Base-by-base conservation (phyloP, 2,113 vertebrate species). In the Panthera leo region DNA sequence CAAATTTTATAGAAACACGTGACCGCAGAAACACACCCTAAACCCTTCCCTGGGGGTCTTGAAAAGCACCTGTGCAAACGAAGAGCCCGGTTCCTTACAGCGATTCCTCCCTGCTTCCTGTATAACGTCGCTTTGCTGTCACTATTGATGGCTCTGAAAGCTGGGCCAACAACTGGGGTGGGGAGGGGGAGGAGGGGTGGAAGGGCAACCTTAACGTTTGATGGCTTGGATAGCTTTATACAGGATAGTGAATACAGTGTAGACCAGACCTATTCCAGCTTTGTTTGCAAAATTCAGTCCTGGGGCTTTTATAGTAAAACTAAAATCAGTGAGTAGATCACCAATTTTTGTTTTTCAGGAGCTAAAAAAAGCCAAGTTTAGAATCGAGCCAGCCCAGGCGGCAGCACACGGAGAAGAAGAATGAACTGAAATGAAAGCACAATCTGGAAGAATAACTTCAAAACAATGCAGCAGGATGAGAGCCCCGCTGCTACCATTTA, bases 371-470 rank as follows among this genome's bases (percentile, higher is more conserved):
- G 27, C 9, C 39, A 85, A 85, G 76, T 97, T 92, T 96, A 88
- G 70, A 91, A 96, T 68, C 80, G 87, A 96, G 84, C 70, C 15
- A 89, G 48, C 53, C 68, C 67, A 27, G 39, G 75, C 53, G 53
- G 76, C 85, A 96, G 89, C 95, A 91, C 48, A 96, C 0, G 63
- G 96, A 76, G 90, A 97, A 92, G 95, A 97, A 89, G 92, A 98
- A 98, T 96, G 73, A 97, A 80, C 78, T 76, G 76, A 91, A 91
- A 93, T 93, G 85, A 96, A 94, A 98, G 96, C 95, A 88, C 48
- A 27, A 89, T 85, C 86, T 96, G 96, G 97, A 92, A 98, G 97
- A 97, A 97, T 94, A 94, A 96, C 96, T 98, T 98, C 2, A 97
- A 97, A 98, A 97, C 95, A 97, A 96, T 90, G 87, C 39, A 19